Base-by-base conservation (phyloP, 2,888 invertebrate genomes). In the Trichopria drosophilae region DNA sequence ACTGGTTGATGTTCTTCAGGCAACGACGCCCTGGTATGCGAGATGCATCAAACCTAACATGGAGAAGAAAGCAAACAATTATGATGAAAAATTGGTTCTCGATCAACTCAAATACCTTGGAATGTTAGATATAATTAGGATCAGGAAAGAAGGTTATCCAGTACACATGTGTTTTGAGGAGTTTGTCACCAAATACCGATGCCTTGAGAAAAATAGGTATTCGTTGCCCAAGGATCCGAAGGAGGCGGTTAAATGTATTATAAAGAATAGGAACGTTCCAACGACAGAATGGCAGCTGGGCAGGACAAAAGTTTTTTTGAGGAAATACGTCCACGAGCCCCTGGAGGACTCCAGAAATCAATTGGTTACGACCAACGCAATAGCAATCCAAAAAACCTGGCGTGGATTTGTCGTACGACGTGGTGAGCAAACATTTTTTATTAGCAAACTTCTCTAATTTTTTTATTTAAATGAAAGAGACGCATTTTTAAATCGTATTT, bases 21-120 rank as follows among this genome's bases (percentile, higher is more conserved):
- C 84, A 18, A 93, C 93, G 1, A 92, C 90, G 48, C 92, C 93
- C 2, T 93, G 93, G 93, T 90, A 93, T 74, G 93, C 93, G 24
- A 83, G 94, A 34, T 94, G 94, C 73, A 93, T 94, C 65, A 94
- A 94, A 68, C 93, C 94, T 0, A 94, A 94, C 73, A 84, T 87
- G 73, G 82, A 87, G 64, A 94, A 94, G 75, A 81, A 83, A 44
- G 83, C 91, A 0, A 84, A 91, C 66, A 83, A 84, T 66, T 94
- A 88, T 76, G 87, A 87, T 71, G 85, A 87, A 50, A 82, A 84
- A 46, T 78, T 93, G 50, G 93, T 94, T 2, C 77, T 90, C 61
- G 92, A 93, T 67, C 94, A 94, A 76, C 79, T 94, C 40, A 85
- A 87, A 66, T 94, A 94, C 78, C 81, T 94, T 54, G 94, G 93